Evolutionary conservation across 2,888 invertebrate species (phyloP).

Genomic region (Pheosia tremula): DNA sequence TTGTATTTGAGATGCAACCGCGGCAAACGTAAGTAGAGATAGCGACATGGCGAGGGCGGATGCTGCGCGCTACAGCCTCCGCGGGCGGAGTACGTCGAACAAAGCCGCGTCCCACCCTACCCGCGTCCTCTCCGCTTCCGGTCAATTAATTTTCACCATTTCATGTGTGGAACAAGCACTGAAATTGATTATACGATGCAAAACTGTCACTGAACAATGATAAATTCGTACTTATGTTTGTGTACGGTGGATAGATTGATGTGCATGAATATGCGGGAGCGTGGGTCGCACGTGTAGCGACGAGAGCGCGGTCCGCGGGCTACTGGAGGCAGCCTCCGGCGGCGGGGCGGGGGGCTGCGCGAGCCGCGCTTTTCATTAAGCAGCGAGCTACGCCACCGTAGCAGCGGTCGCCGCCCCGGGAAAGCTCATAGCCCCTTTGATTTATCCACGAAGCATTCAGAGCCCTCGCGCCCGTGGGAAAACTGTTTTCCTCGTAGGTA

Average conservation of each 20-base stretch:
- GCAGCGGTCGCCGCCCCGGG: constrained; percentile 69
- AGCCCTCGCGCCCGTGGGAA: constrained; percentile 36
- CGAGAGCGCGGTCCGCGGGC: constrained; percentile 76
- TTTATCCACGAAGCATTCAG: constrained; percentile 51
- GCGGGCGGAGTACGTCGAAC: constrained; percentile 70
- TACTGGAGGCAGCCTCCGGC: constrained; percentile 75
- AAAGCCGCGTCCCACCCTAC: constrained; percentile 75
- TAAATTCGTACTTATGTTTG: constrained; percentile 42
- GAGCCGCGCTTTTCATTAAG: constrained; percentile 70
- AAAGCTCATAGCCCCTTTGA: constrained; percentile 59
- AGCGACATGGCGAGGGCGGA: constrained; percentile 74
- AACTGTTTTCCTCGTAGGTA: constrained; percentile 29
- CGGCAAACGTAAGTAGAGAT: constrained; percentile 29
- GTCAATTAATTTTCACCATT: constrained; percentile 50
- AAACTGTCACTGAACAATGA: constrained; percentile 53
- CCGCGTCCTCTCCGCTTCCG: constrained; percentile 57
- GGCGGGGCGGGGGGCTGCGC: constrained; percentile 76
- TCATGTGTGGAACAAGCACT: constrained; percentile 69
- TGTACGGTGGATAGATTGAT: constrained; percentile 50
- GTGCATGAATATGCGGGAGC: constrained; percentile 42
- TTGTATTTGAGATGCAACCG: constrained; percentile 29
- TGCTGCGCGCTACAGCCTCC: constrained; percentile 79
- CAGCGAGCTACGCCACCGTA: constrained; percentile 62
- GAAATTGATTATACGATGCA: constrained; percentile 37
- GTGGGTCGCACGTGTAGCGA: constrained; percentile 58